Evolutionary conservation across 1,140 invertebrate species (phyloP).

Genomic region (Pararge aegeria): DNA sequence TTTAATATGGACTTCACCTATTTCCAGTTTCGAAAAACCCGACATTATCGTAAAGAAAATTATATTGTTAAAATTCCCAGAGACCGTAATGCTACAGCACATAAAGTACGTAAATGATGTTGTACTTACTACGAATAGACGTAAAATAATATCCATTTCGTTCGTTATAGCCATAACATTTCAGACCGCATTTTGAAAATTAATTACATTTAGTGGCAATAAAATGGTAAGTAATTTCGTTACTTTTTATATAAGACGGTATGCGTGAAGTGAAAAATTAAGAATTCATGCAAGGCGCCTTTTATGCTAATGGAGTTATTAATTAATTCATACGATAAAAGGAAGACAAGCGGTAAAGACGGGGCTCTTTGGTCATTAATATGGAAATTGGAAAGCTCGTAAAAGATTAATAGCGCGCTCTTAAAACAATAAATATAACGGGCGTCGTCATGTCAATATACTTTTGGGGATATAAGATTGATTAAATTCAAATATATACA

Average conservation of each 20-base stretch:
- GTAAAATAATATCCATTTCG: too few relatives aligned
- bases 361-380: constrained; percentile 17
- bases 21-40: background rate
- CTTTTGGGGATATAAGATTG: background rate
- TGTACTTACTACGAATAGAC: too few relatives aligned
- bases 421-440: constrained; percentile 15
- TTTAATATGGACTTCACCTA: too few relatives aligned
- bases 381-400: constrained; percentile 20
- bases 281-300: constrained; percentile 13
- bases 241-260: background rate
- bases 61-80: background rate
- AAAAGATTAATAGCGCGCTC: background rate
- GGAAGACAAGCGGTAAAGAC: constrained; percentile 16
- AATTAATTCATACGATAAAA: constrained; percentile 25
- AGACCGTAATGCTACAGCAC: background rate
- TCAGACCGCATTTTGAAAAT: background rate
- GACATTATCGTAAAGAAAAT: background rate
- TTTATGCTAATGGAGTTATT: constrained; percentile 26
- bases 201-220: background rate
- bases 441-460: background rate
- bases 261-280: constrained; percentile 9
- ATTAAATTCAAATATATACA: too few relatives aligned
- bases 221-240: background rate
- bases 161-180: too few relatives aligned
- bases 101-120: background rate